phyloP scores from a whole-genome alignment of 2,888 invertebrate genomes.

The Corbicula japonica region DNA sequence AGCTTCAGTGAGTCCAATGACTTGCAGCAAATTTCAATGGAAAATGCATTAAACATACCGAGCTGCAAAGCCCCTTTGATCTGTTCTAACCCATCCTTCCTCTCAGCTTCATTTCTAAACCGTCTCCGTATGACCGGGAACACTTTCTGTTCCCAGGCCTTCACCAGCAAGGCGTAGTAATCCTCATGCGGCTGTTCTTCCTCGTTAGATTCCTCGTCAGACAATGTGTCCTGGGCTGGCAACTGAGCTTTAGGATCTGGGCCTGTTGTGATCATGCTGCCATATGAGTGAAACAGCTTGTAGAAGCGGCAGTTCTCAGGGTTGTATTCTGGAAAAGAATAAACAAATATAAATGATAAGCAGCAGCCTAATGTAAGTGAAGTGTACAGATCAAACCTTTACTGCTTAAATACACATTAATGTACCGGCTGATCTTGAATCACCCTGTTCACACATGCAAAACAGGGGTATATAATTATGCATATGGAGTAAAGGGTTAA shows the following conservation, averaged over 20 bases:
- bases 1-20: too few species aligned
- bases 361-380: too few species aligned
- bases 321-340: constrained; percentile 80
- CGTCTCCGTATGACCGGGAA: constrained; percentile 86
- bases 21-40: background rate
- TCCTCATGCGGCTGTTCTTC: constrained; percentile 84
- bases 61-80: constrained; percentile 86
- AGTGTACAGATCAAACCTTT: too few species aligned
- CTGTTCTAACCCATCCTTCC: constrained; percentile 86
- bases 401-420: too few species aligned
- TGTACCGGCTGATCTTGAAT: too few species aligned
- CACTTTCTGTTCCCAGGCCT: constrained; percentile 87
- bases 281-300: constrained; percentile 82
- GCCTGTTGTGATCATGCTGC: constrained; percentile 82
- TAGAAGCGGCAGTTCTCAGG: constrained; percentile 80
- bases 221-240: constrained; percentile 81
- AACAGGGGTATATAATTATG: too few species aligned
- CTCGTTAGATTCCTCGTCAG: constrained; percentile 83
- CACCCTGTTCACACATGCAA: too few species aligned
- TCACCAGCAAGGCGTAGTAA: constrained; percentile 86
- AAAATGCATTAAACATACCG: constrained; percentile 65
- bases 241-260: constrained; percentile 75
- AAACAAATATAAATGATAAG: too few species aligned
- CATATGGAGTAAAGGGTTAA: too few species aligned
- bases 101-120: constrained; percentile 86